Percentiles rank a stretch among this genome's conserved stretches.
Evolutionary conservation across 2,113 vertebrate species (phyloP).

Genomic region (Phaethon lepturus): DNA sequence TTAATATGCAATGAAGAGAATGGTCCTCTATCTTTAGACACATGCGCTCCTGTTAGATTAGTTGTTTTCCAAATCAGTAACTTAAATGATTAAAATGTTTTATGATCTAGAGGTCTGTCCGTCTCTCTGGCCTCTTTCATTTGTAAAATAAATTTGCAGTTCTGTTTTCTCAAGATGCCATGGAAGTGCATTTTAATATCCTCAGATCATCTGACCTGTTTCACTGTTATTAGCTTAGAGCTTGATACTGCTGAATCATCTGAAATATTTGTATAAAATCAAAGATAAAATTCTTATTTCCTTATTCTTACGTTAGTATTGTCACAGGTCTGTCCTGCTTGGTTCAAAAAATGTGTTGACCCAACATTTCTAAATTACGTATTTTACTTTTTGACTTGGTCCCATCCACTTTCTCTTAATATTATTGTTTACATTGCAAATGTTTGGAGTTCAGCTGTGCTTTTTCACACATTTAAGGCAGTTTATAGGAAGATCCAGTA

Average conservation of each 20-base stretch:
- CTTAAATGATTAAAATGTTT: background rate
- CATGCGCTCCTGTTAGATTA: accelerated
- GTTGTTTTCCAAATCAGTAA: background rate
- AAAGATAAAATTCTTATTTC: background rate
- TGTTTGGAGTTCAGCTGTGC: background rate
- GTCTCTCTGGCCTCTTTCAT: background rate
- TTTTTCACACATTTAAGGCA: accelerated
- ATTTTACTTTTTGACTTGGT: background rate
- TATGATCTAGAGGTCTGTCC: background rate
- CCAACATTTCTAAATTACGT: background rate
- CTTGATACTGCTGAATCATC: background rate
- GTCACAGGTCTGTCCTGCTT: background rate
- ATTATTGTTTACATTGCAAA: background rate
- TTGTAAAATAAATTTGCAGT: background rate
- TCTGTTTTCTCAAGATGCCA: background rate
- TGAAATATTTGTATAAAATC: background rate
- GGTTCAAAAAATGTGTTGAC: background rate
- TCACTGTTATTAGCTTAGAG: background rate
- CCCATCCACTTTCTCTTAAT: background rate
- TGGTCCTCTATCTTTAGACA: background rate
- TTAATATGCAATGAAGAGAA: background rate
- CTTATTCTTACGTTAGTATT: background rate
- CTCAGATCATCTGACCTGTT: background rate
- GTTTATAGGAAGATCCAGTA: background rate
- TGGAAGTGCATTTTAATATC: background rate